phyloP scores from a whole-genome alignment of 2,797 vertebrate species.

The Muscicapa striata region DNA sequence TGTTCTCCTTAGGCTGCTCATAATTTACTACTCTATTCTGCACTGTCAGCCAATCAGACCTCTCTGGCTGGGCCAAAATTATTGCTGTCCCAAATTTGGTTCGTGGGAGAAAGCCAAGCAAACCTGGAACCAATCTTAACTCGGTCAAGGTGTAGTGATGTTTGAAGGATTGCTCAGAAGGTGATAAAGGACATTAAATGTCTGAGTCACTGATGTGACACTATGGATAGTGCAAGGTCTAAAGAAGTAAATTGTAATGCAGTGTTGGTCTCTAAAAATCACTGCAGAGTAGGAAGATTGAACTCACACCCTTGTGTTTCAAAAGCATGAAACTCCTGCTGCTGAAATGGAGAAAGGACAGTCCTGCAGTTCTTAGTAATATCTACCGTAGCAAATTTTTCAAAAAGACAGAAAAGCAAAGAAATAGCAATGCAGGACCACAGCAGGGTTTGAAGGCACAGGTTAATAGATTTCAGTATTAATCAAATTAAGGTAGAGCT shows the following conservation, averaged over 20 bases:
- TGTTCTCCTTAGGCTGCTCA: slow-evolving; percentile 15
- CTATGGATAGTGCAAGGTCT: background rate
- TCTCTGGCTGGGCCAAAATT: background rate
- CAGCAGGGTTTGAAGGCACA: background rate
- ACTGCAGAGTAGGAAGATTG: background rate
- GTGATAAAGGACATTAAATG: background rate
- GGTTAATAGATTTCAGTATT: background rate
- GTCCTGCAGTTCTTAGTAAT: background rate
- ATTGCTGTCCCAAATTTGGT: background rate
- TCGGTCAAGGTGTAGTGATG: background rate
- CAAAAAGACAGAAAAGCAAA: background rate
- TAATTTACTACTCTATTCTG: slow-evolving; percentile 19
- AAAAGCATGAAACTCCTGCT: background rate
- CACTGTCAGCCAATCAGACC: background rate
- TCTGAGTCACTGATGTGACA: background rate
- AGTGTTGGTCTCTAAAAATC: background rate
- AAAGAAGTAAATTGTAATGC: background rate
- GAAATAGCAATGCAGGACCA: background rate
- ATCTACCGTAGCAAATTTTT: background rate
- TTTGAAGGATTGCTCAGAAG: background rate
- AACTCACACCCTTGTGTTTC: background rate
- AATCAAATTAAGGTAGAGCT: background rate
- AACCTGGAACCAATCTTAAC: background rate
- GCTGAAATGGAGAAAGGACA: background rate
- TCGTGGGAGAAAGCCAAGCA: background rate